Conservation (phyloP, 2,888 invertebrate species). For the Gymnosoma rotundatum region DNA sequence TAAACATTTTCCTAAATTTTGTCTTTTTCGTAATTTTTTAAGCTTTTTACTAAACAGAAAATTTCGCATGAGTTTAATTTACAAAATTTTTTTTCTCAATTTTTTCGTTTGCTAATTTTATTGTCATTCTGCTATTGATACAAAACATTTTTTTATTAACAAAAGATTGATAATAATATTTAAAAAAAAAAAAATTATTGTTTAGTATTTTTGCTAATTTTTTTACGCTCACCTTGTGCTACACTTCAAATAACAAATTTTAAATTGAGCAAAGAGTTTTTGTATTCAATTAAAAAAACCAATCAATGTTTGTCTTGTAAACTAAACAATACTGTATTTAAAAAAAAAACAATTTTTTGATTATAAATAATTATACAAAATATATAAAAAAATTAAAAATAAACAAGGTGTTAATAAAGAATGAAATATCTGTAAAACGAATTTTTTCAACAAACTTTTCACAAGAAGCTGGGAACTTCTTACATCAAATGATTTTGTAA, state of each 20-base stretch:
- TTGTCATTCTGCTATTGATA: constrained; percentile 34
- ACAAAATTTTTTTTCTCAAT: neutral
- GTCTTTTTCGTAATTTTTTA: neutral
- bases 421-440: neutral
- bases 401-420: neutral
- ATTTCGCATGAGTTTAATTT: neutral
- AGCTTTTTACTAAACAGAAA: neutral
- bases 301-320: constrained; percentile 35
- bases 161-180: constrained; percentile 8
- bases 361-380: constrained; percentile 54
- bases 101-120: constrained; percentile 15
- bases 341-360: constrained; percentile 40
- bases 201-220: constrained; percentile 27
- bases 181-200: constrained; percentile 14
- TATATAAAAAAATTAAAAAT: constrained; percentile 11
- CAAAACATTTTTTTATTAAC: constrained; percentile 15
- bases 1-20: neutral
- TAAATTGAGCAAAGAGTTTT: constrained; percentile 16
- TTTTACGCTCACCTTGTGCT: constrained; percentile 20
- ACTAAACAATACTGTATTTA: constrained; percentile 53
- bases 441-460: neutral
- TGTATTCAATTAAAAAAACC: constrained; percentile 20
- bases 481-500: too few species aligned
- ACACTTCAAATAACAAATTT: constrained; percentile 37
- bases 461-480: too few species aligned